Conservation (phyloP, 2,113 vertebrate genomes). For the Paralichthys olivaceus region DNA sequence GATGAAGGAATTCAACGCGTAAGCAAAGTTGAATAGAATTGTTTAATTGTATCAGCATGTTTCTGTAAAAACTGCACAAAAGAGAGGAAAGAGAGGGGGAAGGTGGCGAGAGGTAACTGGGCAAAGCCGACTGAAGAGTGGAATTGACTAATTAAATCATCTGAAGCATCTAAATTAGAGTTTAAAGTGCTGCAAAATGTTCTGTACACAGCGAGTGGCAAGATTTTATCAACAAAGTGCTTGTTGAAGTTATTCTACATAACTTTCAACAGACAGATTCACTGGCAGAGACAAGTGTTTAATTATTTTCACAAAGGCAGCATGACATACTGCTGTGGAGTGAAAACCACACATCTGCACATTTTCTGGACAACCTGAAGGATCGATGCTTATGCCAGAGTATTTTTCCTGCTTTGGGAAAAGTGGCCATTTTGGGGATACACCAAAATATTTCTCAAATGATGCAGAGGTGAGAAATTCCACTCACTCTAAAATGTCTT, state of each 20-base stretch:
- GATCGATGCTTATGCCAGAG: not conserved
- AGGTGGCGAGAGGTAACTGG: constrained; percentile 9
- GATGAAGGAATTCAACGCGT: constrained; percentile 76
- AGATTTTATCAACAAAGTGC: not conserved
- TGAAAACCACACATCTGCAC: no score
- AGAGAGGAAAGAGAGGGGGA: not conserved
- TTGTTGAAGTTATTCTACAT: no score
- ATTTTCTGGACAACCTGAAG: no score
- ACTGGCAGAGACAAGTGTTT: not conserved
- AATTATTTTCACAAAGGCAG: no score
- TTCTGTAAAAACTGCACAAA: constrained; percentile 36
- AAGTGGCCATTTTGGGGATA: not conserved
- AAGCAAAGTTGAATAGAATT: constrained; percentile 76
- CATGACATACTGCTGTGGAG: no score
- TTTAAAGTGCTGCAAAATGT: not conserved
- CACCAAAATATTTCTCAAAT: no score
- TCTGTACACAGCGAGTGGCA: no score
- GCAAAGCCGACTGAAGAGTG: not conserved
- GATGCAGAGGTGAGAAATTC: no score
- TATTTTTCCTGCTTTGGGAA: not conserved
- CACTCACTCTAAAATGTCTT: no score
- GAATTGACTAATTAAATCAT: constrained; percentile 4
- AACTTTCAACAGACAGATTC: not conserved
- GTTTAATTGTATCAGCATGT: constrained; percentile 80
- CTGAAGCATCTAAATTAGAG: constrained; percentile 1